Base-by-base conservation (phyloP, 2,888 invertebrate genomes). In the Lamellibrachia satsuma region DNA sequence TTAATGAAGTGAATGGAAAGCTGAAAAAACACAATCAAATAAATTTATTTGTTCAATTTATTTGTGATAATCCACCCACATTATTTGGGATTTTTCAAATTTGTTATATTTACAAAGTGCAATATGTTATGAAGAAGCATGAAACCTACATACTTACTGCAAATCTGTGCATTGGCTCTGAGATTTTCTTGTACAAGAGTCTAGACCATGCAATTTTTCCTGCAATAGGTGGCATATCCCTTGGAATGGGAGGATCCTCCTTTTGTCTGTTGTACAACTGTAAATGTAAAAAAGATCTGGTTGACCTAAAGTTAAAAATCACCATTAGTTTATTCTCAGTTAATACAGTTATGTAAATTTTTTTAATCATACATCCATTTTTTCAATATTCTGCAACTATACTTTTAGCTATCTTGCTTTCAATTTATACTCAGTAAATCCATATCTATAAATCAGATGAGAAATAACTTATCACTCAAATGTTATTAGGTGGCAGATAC, bases 121-220 rank as follows among this genome's bases (percentile, higher is more conserved):
- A 39, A 39, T 39, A 39, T 39, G 39, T 39, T 39, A 39, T 39
- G 39, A 39, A 6, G 11, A 15, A 75, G n/a, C 9, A 75, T 6
- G 6, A 15, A 75, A 75, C 75, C 75, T 75, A 75, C 22, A n/a
- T n/a, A 75, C 75, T 75, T 92, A 95, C 95, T 92, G 94, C 95
- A 94, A 97, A 95, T 96, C 97, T 97, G 92, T 97, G 97, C 98
- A 98, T 98, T 0, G 98, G 98, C 51, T 97, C 97, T 95, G 98
- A 97, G 92, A 98, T 97, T 94, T 98, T 97, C 93, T 97, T 97
- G 94, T 98, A 97, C 93, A 98, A 97, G 95, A 98, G 98, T 93
- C 98, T 97, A 94, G 98, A 98, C 98, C 98, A 98, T 96, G 97
- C 97, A 51, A 98, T 97, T 95, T 98, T 97, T 6, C 98, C 98